These are phyloP conservation scores for Alloplasta piceator DNA, from an alignment of 2,888 invertebrate genomes.

Conservation along the genomic window DNA sequence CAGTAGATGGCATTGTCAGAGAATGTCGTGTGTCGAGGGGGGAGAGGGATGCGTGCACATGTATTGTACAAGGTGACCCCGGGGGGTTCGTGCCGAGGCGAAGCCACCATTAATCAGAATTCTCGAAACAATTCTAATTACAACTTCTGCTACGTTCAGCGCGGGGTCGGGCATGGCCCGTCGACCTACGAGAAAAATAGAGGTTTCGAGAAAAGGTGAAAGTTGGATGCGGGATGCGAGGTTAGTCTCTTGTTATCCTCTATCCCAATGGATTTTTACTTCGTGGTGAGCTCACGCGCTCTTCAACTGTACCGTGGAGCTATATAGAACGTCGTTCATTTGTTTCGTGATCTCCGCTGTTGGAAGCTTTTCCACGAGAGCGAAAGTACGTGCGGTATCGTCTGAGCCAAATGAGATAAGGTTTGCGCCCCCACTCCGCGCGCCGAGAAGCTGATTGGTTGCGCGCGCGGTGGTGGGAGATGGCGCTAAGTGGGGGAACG, in stretches of 20 bases:
- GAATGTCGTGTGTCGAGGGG: conserved; percentile 14
- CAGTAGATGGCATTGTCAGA: conserved; percentile 1
- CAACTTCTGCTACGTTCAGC: conserved; percentile 55
- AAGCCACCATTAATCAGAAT: conserved; percentile 65
- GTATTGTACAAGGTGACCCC: conserved; percentile 37
- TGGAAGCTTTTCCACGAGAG: not conserved
- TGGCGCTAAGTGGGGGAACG: too few relatives aligned
- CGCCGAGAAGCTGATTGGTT: too few relatives aligned
- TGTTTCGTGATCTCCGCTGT: conserved; percentile 3
- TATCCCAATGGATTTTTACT: not conserved
- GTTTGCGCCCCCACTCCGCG: too few relatives aligned
- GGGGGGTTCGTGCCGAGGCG: conserved; percentile 13
- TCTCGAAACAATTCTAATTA: conserved; percentile 68
- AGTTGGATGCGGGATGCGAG: not conserved
- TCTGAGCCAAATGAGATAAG: too few relatives aligned
- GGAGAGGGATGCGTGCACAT: conserved; percentile 14
- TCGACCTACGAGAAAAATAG: not conserved
- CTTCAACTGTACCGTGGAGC: not conserved
- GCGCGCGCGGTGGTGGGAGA: too few relatives aligned
- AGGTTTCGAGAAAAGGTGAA: conserved; percentile 28
- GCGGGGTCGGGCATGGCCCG: not conserved
- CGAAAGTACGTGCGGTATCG: not conserved
- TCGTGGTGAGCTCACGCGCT: not conserved
- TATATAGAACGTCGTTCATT: conserved; percentile 26
- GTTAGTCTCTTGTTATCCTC: not conserved